These are phyloP conservation scores for Drosophila barbarae DNA, from an alignment of 2,888 invertebrate species.

Conservation along the genomic window DNA sequence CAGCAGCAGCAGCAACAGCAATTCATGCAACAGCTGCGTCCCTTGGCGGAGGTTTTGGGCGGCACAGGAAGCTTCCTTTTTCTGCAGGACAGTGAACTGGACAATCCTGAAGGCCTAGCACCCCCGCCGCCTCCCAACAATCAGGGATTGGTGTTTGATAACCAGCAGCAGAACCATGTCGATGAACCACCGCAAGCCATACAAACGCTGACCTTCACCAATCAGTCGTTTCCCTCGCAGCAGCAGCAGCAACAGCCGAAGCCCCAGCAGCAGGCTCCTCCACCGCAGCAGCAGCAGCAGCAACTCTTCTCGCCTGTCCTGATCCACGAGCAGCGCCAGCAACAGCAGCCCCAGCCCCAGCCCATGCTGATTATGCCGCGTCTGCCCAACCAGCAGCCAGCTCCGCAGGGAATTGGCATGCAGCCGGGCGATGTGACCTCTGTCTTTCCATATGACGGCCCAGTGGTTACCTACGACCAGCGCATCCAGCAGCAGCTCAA, in stretches of 20 bases:
- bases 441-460: conserved; percentile 66
- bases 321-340: conserved; percentile 60
- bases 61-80: conserved; percentile 89
- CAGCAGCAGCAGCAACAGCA: conserved; percentile 82
- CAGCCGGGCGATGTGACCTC: conserved; percentile 64
- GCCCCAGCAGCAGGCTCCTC: conserved; percentile 41
- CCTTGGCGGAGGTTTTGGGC: conserved; percentile 88
- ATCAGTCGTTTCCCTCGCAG: conserved; percentile 85
- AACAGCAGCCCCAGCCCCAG: conserved; percentile 56
- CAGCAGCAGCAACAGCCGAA: conserved; percentile 77
- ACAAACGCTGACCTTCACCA: conserved; percentile 91
- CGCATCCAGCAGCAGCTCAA: conserved; percentile 73
- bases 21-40: conserved; percentile 83
- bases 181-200: conserved; percentile 81
- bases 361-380: conserved; percentile 72
- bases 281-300: conserved; percentile 54
- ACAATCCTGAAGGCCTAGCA: conserved; percentile 83
- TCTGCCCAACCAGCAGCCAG: conserved; percentile 53
- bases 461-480: conserved; percentile 69
- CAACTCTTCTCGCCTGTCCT: conserved; percentile 71
- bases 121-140: conserved; percentile 58
- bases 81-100: conserved; percentile 94
- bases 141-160: conserved; percentile 63
- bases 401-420: conserved; percentile 63
- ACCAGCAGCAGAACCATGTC: conserved; percentile 57